Evolutionary conservation across 2,888 invertebrate species (phyloP), one percentile per base, ranked within the genome.

Genomic region (Eristalis tenax): DNA sequence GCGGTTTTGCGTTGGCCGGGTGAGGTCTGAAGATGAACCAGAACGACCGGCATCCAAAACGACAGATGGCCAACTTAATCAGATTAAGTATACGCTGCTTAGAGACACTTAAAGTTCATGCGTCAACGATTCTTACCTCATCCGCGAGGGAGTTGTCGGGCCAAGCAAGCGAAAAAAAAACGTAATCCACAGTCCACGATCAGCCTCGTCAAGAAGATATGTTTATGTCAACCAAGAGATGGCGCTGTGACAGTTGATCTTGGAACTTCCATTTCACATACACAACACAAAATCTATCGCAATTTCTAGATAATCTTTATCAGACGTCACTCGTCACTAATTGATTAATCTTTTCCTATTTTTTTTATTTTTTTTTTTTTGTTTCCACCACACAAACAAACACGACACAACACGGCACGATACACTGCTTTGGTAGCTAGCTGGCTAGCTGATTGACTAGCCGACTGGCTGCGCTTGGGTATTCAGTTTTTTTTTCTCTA

Each of bases 11-110:
- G 0, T 50, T 57, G 71, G 59, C 70, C 64, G 82, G 77, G 85
- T 69, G 81, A 73, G 43, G 32, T 73, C 43, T 22, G 38, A 40
- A 70, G 22, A 77, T 64, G 70, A 82, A 77, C 85, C 81, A 82
- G 77, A 50, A 61, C 66, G n/a, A 85, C 70, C 82, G 85, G 81
- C 82, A 78, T 70, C 43, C 32, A 65, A 43, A 76, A 15, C 50
- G 50, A 50, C 50, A 18, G 50, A 50, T 50, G 50, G 50, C 18
- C 18, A 38, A 13, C 38, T 32, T 38, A 38, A 38, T 38, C 38
- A 38, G 38, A 10, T 0, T 35, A 11, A 0, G 11, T 35, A 35
- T 32, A 10, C 10, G 5, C 26, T 26, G 8, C 32, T 13, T 38
- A 8, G 18, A 18, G 50, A 50, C 8, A 50, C 50, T 50, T 18